Evolutionary conservation across 2,888 invertebrate species (phyloP).

Genomic region (Phasia obesa): DNA sequence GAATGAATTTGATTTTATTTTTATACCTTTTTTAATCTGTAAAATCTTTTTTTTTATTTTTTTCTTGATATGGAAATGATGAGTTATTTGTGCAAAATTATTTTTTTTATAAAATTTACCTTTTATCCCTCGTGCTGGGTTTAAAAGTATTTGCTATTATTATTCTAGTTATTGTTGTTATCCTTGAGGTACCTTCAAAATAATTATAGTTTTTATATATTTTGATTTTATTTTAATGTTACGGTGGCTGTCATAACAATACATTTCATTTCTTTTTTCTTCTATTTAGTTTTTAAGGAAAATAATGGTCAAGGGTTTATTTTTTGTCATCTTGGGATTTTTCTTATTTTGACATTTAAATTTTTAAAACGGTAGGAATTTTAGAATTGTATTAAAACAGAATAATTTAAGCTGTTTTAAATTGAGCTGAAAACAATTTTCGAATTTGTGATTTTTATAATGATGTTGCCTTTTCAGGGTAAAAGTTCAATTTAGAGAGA

Average conservation of each 20-base stretch:
- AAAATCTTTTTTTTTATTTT: conserved; percentile 36
- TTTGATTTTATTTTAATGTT: conserved; percentile 29
- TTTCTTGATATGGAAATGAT: conserved; percentile 62
- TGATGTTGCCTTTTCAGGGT: no score
- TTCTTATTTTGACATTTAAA: conserved; percentile 57
- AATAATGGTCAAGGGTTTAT: conserved; percentile 64
- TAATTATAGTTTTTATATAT: conserved; percentile 59
- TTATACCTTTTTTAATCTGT: conserved; percentile 1
- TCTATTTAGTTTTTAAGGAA: background rate
- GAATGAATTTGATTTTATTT: conserved; percentile 61
- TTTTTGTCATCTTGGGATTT: conserved; percentile 19
- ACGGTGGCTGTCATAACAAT: conserved; percentile 65
- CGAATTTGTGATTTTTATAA: no score
- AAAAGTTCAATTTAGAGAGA: no score
- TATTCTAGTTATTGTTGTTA: conserved; percentile 35
- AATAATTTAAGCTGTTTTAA: no score
- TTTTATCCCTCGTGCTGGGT: conserved; percentile 26
- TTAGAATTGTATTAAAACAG: no score
- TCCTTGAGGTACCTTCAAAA: conserved; percentile 52
- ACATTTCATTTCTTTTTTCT: conserved; percentile 21
- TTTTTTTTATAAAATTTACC: conserved; percentile 43
- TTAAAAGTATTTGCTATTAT: conserved; percentile 16
- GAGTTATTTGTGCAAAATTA: conserved; percentile 45
- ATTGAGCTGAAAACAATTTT: no score
- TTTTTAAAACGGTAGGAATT: background rate